Conservation (phyloP, 2,113 vertebrate genomes). For the Castor canadensis region DNA sequence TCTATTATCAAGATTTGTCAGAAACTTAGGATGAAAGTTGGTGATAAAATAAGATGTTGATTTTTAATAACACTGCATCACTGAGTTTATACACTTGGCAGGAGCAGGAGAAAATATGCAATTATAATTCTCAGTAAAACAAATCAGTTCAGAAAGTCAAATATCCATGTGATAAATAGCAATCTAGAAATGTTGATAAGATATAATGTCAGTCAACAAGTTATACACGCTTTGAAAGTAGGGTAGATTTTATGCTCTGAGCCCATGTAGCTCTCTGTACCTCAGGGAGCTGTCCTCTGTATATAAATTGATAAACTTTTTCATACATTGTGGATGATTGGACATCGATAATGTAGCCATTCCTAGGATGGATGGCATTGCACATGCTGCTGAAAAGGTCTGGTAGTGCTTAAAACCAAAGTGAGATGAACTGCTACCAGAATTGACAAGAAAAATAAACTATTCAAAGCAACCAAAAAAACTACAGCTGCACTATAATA, state of each 20-base stretch:
- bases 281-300: background rate
- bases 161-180: constrained; percentile 9
- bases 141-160: constrained; percentile 31
- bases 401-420: background rate
- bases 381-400: background rate
- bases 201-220: constrained; percentile 10
- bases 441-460: background rate
- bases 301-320: constrained; percentile 5
- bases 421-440: background rate
- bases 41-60: constrained; percentile 22
- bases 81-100: constrained; percentile 14
- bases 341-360: background rate
- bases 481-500: background rate
- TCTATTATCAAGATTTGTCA: constrained; percentile 5
- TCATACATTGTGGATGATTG: background rate
- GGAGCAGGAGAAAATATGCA: background rate
- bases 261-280: background rate
- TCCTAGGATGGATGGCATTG: background rate
- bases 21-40: background rate
- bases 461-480: background rate
- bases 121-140: constrained; percentile 53
- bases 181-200: constrained; percentile 41
- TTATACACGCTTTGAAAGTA: constrained; percentile 3
- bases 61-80: constrained; percentile 24
- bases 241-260: background rate